Conservation (phyloP, 2,113 vertebrate species). For the rabbit (Oryctolagus cuniculus) region DNA sequence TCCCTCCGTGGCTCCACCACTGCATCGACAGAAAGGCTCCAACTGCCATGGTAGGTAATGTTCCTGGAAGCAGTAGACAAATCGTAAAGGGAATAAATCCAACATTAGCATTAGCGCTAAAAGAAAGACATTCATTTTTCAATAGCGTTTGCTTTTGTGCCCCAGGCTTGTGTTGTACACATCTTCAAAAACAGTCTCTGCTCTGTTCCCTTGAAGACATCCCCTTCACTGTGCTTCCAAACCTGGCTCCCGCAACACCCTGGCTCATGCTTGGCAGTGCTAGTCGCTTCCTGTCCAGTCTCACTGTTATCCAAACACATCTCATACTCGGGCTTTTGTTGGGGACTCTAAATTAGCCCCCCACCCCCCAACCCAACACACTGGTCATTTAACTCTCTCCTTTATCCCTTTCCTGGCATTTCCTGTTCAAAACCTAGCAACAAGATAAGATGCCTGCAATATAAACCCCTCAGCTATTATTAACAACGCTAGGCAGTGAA, state of each 20-base stretch:
- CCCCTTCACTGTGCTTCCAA: neutral
- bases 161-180: conserved; percentile 12
- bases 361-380: neutral
- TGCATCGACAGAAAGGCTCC: conserved; percentile 19
- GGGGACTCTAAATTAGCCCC: neutral
- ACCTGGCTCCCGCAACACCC: neutral
- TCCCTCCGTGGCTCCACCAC: neutral
- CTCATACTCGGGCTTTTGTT: neutral
- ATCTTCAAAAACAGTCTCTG: conserved; percentile 50
- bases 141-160: conserved; percentile 54
- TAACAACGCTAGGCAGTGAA: neutral
- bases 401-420: neutral
- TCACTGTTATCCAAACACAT: neutral
- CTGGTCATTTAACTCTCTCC: neutral
- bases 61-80: conserved; percentile 61
- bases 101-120: conserved; percentile 32
- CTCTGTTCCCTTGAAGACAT: conserved; percentile 51
- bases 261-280: conserved; percentile 26
- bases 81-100: conserved; percentile 48
- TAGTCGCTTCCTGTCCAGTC: conserved; percentile 15
- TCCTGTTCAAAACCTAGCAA: neutral
- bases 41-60: conserved; percentile 34
- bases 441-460: neutral
- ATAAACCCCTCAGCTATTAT: neutral
- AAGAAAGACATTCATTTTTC: conserved; percentile 68